Evolutionary conservation across 2,797 vertebrate species (phyloP).

Genomic region (Selene dorsalis): DNA sequence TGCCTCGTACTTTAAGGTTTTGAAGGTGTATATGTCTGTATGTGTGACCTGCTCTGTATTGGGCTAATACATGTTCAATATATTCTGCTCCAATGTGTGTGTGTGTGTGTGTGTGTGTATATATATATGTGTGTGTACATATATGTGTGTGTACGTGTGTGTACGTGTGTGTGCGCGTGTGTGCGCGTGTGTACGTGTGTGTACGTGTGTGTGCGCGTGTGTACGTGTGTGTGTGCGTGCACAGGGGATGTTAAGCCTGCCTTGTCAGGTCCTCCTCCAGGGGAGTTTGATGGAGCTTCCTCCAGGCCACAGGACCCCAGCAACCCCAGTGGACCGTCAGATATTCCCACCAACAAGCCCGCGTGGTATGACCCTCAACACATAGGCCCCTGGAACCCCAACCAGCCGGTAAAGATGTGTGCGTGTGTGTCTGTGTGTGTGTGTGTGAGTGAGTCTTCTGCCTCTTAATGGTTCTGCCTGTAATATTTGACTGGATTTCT

Average conservation of each 20-base stretch:
- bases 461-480: too few relatives aligned
- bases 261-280: conserved; percentile 84
- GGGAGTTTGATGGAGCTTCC: conserved; percentile 88
- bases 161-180: background rate
- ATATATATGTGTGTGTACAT: too few relatives aligned
- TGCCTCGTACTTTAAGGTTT: background rate
- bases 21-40: background rate
- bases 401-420: conserved; percentile 84
- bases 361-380: conserved; percentile 95
- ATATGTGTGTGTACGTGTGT: background rate
- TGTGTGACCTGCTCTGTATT: background rate
- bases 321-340: conserved; percentile 87
- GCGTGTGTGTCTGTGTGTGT: background rate
- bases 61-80: background rate
- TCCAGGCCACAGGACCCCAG: conserved; percentile 85
- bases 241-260: conserved; percentile 90
- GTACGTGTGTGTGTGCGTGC: too few relatives aligned
- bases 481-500: too few relatives aligned
- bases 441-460: background rate
- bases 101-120: background rate
- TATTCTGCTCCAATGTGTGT: background rate
- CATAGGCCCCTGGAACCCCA: conserved; percentile 93
- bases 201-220: background rate
- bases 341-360: conserved; percentile 90
- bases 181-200: too few relatives aligned